These are phyloP conservation scores for Drosophila bunnanda DNA, from an alignment of 2,888 invertebrate species.

Conservation along the genomic window DNA sequence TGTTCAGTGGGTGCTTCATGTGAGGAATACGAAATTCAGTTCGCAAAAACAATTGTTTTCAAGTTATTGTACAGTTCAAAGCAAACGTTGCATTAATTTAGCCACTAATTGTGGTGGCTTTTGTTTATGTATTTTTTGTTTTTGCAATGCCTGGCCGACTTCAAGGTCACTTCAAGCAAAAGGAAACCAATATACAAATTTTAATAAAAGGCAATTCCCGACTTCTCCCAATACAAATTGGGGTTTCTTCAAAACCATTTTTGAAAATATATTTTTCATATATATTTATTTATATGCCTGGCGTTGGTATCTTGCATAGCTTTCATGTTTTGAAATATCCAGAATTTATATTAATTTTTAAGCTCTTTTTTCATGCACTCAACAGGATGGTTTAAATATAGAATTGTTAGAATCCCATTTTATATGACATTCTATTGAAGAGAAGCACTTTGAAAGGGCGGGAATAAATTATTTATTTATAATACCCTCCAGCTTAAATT, in stretches of 20 bases:
- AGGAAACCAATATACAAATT: conserved; percentile 19
- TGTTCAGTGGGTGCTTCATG: neutral
- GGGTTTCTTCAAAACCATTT: neutral
- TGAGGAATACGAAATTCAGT: conserved; percentile 2
- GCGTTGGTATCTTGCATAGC: neutral
- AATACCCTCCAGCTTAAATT: neutral
- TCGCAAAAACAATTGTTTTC: neutral
- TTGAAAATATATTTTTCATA: neutral
- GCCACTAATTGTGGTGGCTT: conserved; percentile 10
- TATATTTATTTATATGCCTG: neutral
- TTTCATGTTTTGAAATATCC: conserved; percentile 17
- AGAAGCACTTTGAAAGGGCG: conserved; percentile 1
- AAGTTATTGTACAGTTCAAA: neutral
- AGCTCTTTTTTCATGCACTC: conserved; percentile 17
- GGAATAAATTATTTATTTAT: conserved; percentile 2
- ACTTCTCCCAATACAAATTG: neutral
- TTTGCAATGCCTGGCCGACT: conserved; percentile 31
- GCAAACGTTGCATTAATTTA: conserved; percentile 16
- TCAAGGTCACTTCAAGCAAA: conserved; percentile 29
- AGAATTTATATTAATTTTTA: conserved; percentile 14
- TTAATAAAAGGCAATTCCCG: conserved; percentile 1
- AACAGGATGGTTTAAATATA: conserved; percentile 27
- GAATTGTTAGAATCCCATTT: conserved; percentile 6
- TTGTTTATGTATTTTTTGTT: conserved; percentile 27
- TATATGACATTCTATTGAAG: neutral